Base-by-base conservation (phyloP, 2,797 vertebrate genomes). In the Enteromius treurensis region DNA sequence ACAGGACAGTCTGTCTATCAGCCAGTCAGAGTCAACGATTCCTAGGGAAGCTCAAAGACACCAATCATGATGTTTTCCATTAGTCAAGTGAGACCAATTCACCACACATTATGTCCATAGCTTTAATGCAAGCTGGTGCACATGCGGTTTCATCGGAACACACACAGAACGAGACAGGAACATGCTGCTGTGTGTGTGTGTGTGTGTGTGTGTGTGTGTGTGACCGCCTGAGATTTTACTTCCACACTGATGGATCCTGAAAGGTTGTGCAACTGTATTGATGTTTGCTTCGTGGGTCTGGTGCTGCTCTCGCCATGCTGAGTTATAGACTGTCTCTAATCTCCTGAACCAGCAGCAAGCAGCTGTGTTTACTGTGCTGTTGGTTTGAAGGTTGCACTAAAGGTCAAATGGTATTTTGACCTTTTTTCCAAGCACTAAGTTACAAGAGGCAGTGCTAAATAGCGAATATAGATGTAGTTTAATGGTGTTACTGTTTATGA, bases 161-260 rank as follows among this genome's bases (percentile, higher is more conserved):
- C 65, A 70, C 67, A 49, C 53, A 49, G 19, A 74, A 34, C 34
- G 26, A 62, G 8, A 75, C 45, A 42, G 34, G 37, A 37, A 69
- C 17, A 40, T 15, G 9, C 77, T 74, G 10, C 64, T 37, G 40
- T 42, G 40, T 42, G 40, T 42, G 40, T 42, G 37, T 40, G 37
- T 40, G 37, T 37, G 37, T 40, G 40, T 42, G 40, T 10, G 40
- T 42, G 40, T 42, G 40, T 80, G 32, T 37, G 8, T 79, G 14
- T 17, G 42, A 64, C 34, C 26, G 47, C 34, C 51, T 13, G 87
- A 86, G 21, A 78, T 80, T 86, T 65, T 84, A 86, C 34, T 62
- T 67, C 26, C 21, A 55, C 89, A 65, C 73, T 40, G 83, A 89
- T 77, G 85, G 85, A 85, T 75, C 60, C 60, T 82, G 53, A 82